These are phyloP conservation scores for Cochlearius cochlearius DNA, from an alignment of 2,113 vertebrate species.

Conservation along the genomic window DNA sequence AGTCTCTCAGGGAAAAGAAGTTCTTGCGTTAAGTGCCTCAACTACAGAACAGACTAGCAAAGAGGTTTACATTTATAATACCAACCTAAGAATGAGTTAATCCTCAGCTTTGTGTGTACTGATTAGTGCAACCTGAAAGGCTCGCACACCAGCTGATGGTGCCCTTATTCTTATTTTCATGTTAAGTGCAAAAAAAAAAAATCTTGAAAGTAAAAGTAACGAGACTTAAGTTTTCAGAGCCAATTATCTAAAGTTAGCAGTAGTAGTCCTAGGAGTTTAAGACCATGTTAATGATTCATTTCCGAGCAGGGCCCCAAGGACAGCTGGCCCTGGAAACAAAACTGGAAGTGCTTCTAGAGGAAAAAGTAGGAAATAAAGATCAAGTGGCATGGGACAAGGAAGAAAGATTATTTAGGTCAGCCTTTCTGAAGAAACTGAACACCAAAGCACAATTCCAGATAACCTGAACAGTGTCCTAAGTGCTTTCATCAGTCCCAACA, in stretches of 20 bases:
- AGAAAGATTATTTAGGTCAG: constrained; percentile 30
- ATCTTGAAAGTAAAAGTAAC: neutral
- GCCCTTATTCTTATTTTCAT: neutral
- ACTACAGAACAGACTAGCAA: neutral
- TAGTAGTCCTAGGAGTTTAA: neutral
- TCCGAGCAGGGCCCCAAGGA: neutral
- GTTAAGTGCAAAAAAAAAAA: neutral
- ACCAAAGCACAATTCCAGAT: neutral
- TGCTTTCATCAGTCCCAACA: neutral
- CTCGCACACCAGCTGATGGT: neutral
- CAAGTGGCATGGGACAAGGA: neutral
- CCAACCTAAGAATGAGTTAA: neutral
- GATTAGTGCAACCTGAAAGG: neutral
- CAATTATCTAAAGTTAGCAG: neutral
- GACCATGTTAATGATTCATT: neutral
- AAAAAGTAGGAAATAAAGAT: neutral
- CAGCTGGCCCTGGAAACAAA: neutral
- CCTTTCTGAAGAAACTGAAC: neutral
- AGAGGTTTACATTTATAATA: neutral
- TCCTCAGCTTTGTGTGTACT: neutral
- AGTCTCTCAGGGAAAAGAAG: neutral
- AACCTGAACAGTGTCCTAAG: neutral
- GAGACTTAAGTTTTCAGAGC: neutral
- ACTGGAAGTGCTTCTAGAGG: neutral
- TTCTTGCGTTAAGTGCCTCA: neutral